Evolutionary conservation across 64 coral and sea anemone genomes (phyloP).

Genomic region (Exaiptasia diaphana): DNA sequence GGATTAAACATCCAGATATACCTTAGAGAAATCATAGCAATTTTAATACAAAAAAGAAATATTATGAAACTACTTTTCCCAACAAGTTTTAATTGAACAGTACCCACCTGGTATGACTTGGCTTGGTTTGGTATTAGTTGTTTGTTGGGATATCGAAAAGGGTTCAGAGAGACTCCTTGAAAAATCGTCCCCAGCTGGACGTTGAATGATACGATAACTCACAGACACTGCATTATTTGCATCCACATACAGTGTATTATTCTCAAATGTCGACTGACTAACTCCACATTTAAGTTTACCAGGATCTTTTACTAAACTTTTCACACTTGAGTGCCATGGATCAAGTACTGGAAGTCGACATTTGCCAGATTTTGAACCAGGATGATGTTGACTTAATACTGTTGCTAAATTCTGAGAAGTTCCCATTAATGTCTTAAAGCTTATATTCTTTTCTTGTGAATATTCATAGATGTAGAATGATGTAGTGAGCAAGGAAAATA

Average conservation of each 20-base stretch:
- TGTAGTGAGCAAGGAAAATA: too few relatives aligned
- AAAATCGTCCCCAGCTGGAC: constrained; percentile 30
- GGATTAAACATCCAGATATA: neutral
- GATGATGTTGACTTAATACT: too few relatives aligned
- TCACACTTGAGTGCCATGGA: constrained; percentile 35
- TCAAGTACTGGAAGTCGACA: constrained; percentile 45
- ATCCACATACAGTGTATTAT: constrained; percentile 8
- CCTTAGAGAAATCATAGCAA: neutral
- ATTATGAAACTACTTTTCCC: too few relatives aligned
- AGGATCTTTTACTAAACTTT: constrained; percentile 26
- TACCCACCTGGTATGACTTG: neutral
- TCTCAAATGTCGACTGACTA: constrained; percentile 51
- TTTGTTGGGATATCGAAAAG: neutral
- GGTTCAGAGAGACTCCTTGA: neutral
- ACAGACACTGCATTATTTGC: constrained; percentile 10
- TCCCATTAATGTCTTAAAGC: too few relatives aligned
- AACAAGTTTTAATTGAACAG: neutral
- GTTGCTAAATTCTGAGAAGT: too few relatives aligned
- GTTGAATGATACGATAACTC: constrained; percentile 20
- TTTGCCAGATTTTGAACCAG: too few relatives aligned
- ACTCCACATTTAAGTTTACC: constrained; percentile 36
- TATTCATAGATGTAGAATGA: too few relatives aligned
- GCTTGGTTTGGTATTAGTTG: neutral
- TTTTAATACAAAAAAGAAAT: too few relatives aligned
- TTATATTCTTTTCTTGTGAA: too few relatives aligned